Percentiles rank a stretch among this genome's conserved stretches.
phyloP scores from a whole-genome alignment of 1,140 invertebrate genomes.

The Apis dorsata region DNA sequence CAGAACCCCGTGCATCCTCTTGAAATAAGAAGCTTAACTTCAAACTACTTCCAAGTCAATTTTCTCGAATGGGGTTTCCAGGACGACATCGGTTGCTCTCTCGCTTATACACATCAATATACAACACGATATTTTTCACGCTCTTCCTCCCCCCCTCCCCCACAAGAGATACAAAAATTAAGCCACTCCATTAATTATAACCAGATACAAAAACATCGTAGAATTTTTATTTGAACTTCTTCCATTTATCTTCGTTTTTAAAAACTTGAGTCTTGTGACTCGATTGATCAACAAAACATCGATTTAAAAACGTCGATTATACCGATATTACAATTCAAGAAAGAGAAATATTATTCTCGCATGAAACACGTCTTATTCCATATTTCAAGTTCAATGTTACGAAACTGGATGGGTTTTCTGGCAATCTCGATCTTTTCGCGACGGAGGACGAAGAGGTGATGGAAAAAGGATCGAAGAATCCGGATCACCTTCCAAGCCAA shows the following conservation, averaged over 20 bases:
- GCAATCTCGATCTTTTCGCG: background rate
- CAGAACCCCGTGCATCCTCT: background rate
- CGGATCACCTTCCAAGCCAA: slow-evolving; percentile 44
- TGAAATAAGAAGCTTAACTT: slow-evolving; percentile 13
- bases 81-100: background rate
- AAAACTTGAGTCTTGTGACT: too few species aligned
- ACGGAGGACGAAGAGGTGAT: background rate
- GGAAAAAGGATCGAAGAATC: slow-evolving; percentile 32
- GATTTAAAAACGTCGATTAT: too few species aligned
- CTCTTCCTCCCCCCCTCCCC: background rate
- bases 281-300: too few species aligned
- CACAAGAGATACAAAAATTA: background rate
- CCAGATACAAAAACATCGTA: too few species aligned
- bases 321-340: too few species aligned
- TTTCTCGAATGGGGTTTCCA: background rate
- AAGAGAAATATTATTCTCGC: too few species aligned
- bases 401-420: background rate
- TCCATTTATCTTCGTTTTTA: too few species aligned
- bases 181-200: background rate
- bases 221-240: too few species aligned
- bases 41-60: slow-evolving; percentile 5
- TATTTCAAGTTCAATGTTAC: background rate
- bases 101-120: background rate
- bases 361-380: background rate
- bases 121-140: background rate